Evolutionary conservation across 2,888 invertebrate species (phyloP).

Genomic region (Timema cristinae): DNA sequence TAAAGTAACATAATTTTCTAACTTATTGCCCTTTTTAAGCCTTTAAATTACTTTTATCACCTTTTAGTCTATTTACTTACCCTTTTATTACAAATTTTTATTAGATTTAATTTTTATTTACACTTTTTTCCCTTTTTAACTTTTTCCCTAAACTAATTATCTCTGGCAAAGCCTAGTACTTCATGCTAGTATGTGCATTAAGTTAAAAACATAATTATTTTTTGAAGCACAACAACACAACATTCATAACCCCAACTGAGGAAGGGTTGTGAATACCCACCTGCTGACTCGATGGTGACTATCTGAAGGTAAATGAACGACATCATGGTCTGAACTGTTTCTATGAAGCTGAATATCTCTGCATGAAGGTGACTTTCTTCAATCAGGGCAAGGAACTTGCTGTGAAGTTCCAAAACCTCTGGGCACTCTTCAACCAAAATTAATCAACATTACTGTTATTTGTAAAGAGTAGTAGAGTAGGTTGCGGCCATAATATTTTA

Average conservation of each 20-base stretch:
- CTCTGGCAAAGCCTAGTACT: neutral
- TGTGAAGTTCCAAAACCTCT: conserved; percentile 63
- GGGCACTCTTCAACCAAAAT: conserved; percentile 57
- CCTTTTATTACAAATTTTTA: no score
- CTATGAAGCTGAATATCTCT: conserved; percentile 70
- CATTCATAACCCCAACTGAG: neutral
- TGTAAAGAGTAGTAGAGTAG: no score
- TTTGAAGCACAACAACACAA: conserved; percentile 3
- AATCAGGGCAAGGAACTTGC: conserved; percentile 56
- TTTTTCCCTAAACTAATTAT: neutral
- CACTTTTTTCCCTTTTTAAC: conserved; percentile 9
- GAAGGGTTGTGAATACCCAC: conserved; percentile 46
- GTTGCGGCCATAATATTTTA: no score
- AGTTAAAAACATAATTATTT: neutral
- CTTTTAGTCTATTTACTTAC: no score
- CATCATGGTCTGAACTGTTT: conserved; percentile 71
- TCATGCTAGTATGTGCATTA: neutral
- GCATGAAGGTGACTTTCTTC: conserved; percentile 50
- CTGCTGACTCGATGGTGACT: conserved; percentile 73
- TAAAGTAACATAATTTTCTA: no score
- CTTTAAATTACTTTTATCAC: no score
- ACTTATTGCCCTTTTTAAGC: no score
- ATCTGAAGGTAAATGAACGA: conserved; percentile 69
- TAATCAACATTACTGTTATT: no score
- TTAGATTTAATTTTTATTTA: neutral